phyloP scores from a whole-genome alignment of 2,888 invertebrate genomes.

The Netelia fuscicornis region DNA sequence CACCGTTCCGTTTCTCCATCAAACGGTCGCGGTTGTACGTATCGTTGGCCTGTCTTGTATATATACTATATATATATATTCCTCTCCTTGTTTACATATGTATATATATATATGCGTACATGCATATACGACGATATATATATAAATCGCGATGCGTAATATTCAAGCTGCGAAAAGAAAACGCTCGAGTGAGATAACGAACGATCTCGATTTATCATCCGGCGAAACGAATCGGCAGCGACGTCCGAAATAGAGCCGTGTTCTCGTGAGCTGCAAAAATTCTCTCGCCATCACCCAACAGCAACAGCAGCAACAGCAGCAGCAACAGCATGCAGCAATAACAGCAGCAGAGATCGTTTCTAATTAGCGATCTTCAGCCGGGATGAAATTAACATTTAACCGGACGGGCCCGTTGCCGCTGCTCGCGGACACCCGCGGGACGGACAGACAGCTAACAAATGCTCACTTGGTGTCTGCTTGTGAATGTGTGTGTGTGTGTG shows the following conservation, averaged over 20 bases:
- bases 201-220: slow-evolving; percentile 76
- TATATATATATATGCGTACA: slow-evolving; percentile 1
- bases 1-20: no score
- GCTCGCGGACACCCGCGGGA: slow-evolving; percentile 70
- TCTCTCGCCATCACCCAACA: slow-evolving; percentile 34
- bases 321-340: slow-evolving; percentile 39
- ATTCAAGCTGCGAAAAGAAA: slow-evolving; percentile 62
- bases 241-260: slow-evolving; percentile 75
- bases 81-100: background rate
- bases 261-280: slow-evolving; percentile 42
- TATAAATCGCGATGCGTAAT: slow-evolving; percentile 42
- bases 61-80: no score
- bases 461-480: slow-evolving; percentile 66
- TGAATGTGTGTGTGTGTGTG: slow-evolving; percentile 29
- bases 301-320: slow-evolving; percentile 39
- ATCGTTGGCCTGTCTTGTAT: no score
- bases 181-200: slow-evolving; percentile 71
- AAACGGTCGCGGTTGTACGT: no score
- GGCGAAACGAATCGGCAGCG: slow-evolving; percentile 72
- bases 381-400: slow-evolving; percentile 82
- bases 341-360: slow-evolving; percentile 76
- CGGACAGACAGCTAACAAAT: slow-evolving; percentile 79
- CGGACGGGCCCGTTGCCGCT: slow-evolving; percentile 72
- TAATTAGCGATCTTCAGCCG: slow-evolving; percentile 80
- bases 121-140: slow-evolving; percentile 16